phyloP scores from a whole-genome alignment of 2,888 invertebrate species.

The Conistra vaccinii region DNA sequence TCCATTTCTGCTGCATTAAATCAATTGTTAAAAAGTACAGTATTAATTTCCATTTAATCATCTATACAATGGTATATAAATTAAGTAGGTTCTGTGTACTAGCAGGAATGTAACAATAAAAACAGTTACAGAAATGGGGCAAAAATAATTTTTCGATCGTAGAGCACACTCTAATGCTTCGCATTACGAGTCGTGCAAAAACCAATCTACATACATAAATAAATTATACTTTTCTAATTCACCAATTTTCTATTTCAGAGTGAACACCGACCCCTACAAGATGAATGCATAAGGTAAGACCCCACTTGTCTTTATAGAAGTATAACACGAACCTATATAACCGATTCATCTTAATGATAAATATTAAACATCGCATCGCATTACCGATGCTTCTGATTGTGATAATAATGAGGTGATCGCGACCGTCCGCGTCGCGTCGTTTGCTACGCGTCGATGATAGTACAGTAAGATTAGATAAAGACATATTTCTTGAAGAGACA shows the following conservation, averaged over 20 bases:
- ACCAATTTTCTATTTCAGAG: slow-evolving; percentile 51
- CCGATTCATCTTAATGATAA: slow-evolving; percentile 26
- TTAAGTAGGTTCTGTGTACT: too few species aligned
- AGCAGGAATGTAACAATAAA: too few species aligned
- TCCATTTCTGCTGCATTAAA: too few species aligned
- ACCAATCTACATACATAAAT: too few species aligned
- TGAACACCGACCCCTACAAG: slow-evolving; percentile 54
- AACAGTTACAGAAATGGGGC: too few species aligned
- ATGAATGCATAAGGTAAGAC: slow-evolving; percentile 75
- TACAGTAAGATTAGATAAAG: slow-evolving; percentile 34
- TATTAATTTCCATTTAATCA: too few species aligned
- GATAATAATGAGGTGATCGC: slow-evolving; percentile 39
- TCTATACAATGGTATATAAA: too few species aligned
- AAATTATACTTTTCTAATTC: slow-evolving; percentile 1
- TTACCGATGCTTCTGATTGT: slow-evolving; percentile 35
- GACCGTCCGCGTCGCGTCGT: slow-evolving; percentile 37
- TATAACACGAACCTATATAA: background rate
- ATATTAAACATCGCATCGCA: slow-evolving; percentile 22
- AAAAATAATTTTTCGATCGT: too few species aligned
- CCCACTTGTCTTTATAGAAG: background rate
- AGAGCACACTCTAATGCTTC: too few species aligned
- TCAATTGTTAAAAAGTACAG: too few species aligned
- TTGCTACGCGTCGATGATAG: slow-evolving; percentile 54
- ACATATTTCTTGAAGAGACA: slow-evolving; percentile 13
- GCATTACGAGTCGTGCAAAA: too few species aligned